These are phyloP conservation scores for Stenichneumon culpator DNA, from an alignment of 2,888 invertebrate species.

Conservation along the genomic window DNA sequence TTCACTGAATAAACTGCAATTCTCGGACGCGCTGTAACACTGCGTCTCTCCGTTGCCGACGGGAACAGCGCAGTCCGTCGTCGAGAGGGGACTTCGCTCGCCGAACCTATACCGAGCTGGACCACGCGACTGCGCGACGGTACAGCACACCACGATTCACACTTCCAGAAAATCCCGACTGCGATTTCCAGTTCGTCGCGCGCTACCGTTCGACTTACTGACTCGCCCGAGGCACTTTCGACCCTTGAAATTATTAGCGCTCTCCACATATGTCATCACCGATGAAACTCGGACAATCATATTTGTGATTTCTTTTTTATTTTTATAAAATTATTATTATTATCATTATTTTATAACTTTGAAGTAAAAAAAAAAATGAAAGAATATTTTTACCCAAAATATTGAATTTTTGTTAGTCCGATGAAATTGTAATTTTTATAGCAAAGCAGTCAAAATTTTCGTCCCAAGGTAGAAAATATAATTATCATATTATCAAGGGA, in stretches of 20 bases:
- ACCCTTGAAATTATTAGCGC: constrained; percentile 1
- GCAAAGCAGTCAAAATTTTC: neutral
- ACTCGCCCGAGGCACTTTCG: neutral
- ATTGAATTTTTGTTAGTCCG: too few relatives aligned
- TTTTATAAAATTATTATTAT: too few relatives aligned
- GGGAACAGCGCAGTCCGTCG: neutral
- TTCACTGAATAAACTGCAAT: neutral
- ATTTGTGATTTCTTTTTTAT: neutral
- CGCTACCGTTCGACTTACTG: constrained; percentile 60
- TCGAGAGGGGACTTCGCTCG: constrained; percentile 26
- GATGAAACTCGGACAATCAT: neutral
- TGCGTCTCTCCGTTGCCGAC: neutral
- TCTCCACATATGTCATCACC: neutral
- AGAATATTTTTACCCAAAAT: too few relatives aligned
- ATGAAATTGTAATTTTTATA: too few relatives aligned
- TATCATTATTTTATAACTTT: too few relatives aligned
- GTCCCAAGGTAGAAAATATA: neutral
- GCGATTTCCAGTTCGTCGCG: constrained; percentile 60
- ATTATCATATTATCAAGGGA: too few relatives aligned
- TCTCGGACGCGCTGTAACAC: neutral
- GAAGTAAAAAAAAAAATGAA: too few relatives aligned
- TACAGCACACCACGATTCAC: constrained; percentile 10
- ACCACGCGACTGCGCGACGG: constrained; percentile 23
- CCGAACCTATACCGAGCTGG: constrained; percentile 15
- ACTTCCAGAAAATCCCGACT: constrained; percentile 34